A percentile compares a stretch with the other conserved stretches of the same genome.
These are phyloP conservation scores for Lepilemur ruficaudatus DNA, from an alignment of 2,797 vertebrate species.

Conservation along the genomic window DNA sequence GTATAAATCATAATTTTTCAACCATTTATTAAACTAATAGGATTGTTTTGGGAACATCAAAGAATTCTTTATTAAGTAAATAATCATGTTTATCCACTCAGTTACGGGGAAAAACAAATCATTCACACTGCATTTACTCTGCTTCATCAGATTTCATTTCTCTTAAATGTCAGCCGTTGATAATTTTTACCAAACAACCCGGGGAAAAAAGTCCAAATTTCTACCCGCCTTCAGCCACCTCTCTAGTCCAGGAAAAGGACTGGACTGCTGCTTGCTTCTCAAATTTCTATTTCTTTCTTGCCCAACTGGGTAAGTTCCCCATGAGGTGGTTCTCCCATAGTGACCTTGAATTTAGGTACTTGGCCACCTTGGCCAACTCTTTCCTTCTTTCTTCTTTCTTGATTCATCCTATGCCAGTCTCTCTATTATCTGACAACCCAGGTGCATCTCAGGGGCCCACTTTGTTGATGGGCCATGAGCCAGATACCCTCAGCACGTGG, in stretches of 20 bases:
- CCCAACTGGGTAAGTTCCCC: background rate
- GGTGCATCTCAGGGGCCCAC: background rate
- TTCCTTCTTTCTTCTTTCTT: background rate
- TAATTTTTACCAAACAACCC: slow-evolving; percentile 74
- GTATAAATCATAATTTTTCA: slow-evolving; percentile 78
- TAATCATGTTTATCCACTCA: slow-evolving; percentile 75
- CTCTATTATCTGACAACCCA: background rate
- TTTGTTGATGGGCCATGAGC: background rate
- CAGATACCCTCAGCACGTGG: background rate
- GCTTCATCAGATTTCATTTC: slow-evolving; percentile 67
- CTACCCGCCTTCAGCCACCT: slow-evolving; percentile 24
- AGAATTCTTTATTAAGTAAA: slow-evolving; percentile 74
- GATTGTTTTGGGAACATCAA: slow-evolving; percentile 68
- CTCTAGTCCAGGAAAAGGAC: background rate
- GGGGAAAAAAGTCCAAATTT: slow-evolving; percentile 53
- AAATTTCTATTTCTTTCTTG: slow-evolving; percentile 12
- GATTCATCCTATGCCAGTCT: background rate
- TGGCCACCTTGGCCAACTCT: background rate
- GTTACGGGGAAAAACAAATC: slow-evolving; percentile 65
- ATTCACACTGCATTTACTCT: slow-evolving; percentile 72
- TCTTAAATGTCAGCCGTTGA: slow-evolving; percentile 67
- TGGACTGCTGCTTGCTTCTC: background rate
- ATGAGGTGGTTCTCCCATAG: background rate
- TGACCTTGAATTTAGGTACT: background rate
- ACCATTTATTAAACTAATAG: slow-evolving; percentile 79